Conservation (phyloP, 2,113 vertebrate genomes). For the Protomyctophum bolini region DNA sequence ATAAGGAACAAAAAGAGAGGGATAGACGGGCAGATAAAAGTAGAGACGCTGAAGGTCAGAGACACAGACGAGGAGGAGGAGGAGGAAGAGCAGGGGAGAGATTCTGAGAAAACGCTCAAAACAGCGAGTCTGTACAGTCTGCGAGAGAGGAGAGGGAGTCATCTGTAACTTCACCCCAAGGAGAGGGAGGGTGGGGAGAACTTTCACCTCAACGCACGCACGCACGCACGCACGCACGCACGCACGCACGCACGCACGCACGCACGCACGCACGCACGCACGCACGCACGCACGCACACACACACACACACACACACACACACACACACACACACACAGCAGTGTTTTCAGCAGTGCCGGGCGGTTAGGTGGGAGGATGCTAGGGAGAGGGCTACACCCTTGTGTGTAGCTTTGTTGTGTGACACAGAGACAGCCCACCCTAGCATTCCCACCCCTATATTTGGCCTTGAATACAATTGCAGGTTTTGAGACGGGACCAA, state of each 20-base stretch:
- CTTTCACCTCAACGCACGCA: slow-evolving; percentile 55
- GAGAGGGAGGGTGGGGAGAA: slow-evolving; percentile 66
- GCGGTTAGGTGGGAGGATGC: slow-evolving; percentile 77
- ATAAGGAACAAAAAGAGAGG: background rate
- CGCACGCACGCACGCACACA: background rate
- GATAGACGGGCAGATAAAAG: slow-evolving; percentile 26
- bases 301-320: slow-evolving; percentile 23
- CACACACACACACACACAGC: slow-evolving; percentile 34
- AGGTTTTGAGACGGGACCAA: slow-evolving; percentile 81
- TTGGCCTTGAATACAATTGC: slow-evolving; percentile 86
- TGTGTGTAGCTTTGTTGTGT: slow-evolving; percentile 76
- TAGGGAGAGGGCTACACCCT: slow-evolving; percentile 79
- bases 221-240: background rate
- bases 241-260: background rate
- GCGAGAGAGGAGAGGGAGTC: slow-evolving; percentile 58
- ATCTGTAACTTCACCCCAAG: slow-evolving; percentile 55
- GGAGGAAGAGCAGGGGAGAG: slow-evolving; percentile 5
- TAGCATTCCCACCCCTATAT: slow-evolving; percentile 78
- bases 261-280: background rate
- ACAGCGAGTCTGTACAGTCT: slow-evolving; percentile 45
- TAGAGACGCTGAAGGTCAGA: slow-evolving; percentile 46
- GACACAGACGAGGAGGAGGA: slow-evolving; percentile 44
- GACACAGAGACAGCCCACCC: slow-evolving; percentile 78
- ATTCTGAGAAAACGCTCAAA: slow-evolving; percentile 40
- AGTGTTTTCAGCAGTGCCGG: slow-evolving; percentile 69